Evolutionary conservation across 2,113 vertebrate genomes (phyloP).

Genomic region (Benitochromis conjunctus): DNA sequence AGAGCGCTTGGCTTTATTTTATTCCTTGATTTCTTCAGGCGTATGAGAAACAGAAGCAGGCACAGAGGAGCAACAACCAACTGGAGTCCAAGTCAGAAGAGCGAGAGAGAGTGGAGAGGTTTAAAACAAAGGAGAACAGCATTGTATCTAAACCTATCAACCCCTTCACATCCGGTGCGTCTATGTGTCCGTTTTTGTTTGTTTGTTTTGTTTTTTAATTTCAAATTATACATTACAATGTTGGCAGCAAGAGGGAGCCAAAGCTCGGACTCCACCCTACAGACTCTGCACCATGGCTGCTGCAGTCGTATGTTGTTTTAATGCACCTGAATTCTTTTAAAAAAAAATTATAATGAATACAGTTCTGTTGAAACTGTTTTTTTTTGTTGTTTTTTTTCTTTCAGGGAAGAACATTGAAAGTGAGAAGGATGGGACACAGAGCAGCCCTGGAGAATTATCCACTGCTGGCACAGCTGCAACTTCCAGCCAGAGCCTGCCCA

Average conservation of each 20-base stretch:
- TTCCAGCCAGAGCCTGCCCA: constrained; percentile 74
- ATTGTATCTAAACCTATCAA: constrained; percentile 90
- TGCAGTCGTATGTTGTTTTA: neutral
- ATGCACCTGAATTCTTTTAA: neutral
- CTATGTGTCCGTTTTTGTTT: neutral
- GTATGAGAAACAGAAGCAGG: constrained; percentile 85
- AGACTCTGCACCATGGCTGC: neutral
- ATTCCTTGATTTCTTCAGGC: constrained; percentile 60
- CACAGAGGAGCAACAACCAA: constrained; percentile 70
- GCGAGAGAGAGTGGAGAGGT: constrained; percentile 79
- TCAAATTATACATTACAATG: neutral
- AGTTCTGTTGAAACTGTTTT: neutral
- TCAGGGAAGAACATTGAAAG: constrained; percentile 40
- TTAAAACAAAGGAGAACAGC: constrained; percentile 83
- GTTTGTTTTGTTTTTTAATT: no score
- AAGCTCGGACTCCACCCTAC: neutral
- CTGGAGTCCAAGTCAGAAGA: constrained; percentile 79
- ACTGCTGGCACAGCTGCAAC: neutral
- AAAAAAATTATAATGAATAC: neutral
- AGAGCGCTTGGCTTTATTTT: neutral
- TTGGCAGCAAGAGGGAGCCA: neutral
- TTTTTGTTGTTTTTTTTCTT: neutral
- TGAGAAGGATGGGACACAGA: neutral
- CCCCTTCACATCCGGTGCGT: constrained; percentile 77
- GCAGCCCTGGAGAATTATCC: constrained; percentile 42